phyloP scores from a whole-genome alignment of 2,888 invertebrate genomes.

The Meteorus cinctellus region DNA sequence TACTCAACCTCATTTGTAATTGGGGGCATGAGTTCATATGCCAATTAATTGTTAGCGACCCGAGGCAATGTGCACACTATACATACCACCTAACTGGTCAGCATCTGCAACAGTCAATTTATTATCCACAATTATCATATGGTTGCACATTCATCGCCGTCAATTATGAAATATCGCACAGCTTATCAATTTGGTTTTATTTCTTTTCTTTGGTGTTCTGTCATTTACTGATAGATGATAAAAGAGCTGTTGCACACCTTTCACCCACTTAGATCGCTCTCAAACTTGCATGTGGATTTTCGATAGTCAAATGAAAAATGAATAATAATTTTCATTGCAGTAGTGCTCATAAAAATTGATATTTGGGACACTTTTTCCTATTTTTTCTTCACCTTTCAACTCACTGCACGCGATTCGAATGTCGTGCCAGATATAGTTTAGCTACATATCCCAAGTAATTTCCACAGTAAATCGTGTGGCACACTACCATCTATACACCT shows the following conservation, averaged over 20 bases:
- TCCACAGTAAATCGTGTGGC: constrained; percentile 5
- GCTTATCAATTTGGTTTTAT: neutral
- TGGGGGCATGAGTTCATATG: constrained; percentile 2
- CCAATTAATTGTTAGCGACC: constrained; percentile 26
- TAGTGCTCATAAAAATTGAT: too few species aligned
- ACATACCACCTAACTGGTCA: neutral
- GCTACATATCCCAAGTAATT: constrained; percentile 35
- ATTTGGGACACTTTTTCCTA: too few species aligned
- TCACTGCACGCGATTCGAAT: constrained; percentile 34
- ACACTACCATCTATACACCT: constrained; percentile 4
- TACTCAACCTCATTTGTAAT: constrained; percentile 18
- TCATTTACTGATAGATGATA: neutral
- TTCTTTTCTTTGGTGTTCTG: neutral
- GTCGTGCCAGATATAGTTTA: constrained; percentile 29
- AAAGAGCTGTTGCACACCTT: too few species aligned
- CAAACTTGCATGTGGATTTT: too few species aligned
- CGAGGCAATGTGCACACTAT: constrained; percentile 1
- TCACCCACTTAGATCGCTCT: too few species aligned
- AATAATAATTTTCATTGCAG: too few species aligned
- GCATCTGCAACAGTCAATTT: constrained; percentile 58
- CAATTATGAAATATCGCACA: constrained; percentile 29
- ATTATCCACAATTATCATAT: constrained; percentile 60
- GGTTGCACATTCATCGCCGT: constrained; percentile 57
- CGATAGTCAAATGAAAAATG: too few species aligned
- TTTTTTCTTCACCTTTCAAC: too few species aligned